Conservation (phyloP, 2,113 vertebrate species). For the Tupaia tana region DNA sequence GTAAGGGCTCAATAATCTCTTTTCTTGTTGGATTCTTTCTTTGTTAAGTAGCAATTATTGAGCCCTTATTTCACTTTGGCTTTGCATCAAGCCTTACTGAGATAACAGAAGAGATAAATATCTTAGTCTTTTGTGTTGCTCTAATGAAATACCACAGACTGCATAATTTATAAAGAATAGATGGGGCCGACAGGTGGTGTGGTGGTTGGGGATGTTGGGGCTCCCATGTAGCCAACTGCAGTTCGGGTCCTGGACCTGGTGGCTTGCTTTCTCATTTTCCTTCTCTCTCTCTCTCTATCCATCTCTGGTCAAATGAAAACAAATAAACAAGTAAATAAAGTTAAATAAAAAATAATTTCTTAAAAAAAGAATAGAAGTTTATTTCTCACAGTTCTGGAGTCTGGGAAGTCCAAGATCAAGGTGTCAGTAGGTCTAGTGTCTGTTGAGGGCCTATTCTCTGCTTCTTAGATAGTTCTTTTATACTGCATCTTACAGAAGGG, state of each 20-base stretch:
- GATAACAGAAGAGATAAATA: neutral
- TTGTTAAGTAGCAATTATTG: neutral
- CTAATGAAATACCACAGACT: no score
- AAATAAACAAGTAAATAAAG: no score
- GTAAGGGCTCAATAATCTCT: neutral
- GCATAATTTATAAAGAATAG: neutral
- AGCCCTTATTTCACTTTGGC: neutral
- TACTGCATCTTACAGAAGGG: accelerated
- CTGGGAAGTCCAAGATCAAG: neutral
- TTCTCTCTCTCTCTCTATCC: no score
- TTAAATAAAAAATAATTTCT: neutral
- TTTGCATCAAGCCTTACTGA: neutral
- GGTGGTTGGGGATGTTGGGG: no score
- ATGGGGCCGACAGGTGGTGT: neutral
- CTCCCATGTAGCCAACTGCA: no score
- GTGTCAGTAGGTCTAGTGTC: neutral
- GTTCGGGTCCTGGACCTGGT: no score
- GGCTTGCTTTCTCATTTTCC: no score
- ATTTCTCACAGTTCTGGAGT: neutral
- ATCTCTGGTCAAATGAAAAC: no score
- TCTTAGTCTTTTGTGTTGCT: neutral
- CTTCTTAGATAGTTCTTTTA: neutral
- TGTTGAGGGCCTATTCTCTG: neutral
- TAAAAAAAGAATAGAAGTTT: neutral
- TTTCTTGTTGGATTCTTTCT: neutral